Conservation (phyloP, 1,140 invertebrate species). For the Penaeus japonicus region DNA sequence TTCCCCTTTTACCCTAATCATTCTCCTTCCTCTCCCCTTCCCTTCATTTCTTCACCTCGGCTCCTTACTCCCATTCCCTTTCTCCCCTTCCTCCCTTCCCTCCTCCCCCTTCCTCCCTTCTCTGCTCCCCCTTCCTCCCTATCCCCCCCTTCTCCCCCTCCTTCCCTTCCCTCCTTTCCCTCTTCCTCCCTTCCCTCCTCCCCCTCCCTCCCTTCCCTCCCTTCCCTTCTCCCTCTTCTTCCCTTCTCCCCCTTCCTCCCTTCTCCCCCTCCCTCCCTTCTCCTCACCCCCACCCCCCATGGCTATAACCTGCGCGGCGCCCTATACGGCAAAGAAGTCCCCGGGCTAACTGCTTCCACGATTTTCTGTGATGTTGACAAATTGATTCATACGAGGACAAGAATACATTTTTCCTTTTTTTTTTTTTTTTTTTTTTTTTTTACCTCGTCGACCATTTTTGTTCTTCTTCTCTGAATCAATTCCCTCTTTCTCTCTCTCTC, state of each 20-base stretch:
- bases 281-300: background rate
- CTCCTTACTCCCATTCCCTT: background rate
- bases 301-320: background rate
- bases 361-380: background rate
- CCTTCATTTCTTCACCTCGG: background rate
- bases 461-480: too few relatives aligned
- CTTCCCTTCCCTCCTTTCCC: background rate
- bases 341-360: background rate
- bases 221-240: background rate
- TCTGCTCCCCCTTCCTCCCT: background rate
- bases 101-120: conserved; percentile 52
- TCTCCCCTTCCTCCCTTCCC: background rate
- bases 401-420: too few relatives aligned
- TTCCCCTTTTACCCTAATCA: background rate
- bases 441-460: too few relatives aligned
- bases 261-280: background rate
- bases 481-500: too few relatives aligned
- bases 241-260: background rate
- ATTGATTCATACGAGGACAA: too few relatives aligned
- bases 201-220: background rate
- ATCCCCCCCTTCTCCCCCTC: background rate
- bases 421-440: too few relatives aligned
- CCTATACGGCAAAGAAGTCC: background rate
- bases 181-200: background rate
- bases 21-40: background rate